Evolutionary conservation across 2,113 vertebrate genomes (phyloP).

Genomic region (Piaya cayana): DNA sequence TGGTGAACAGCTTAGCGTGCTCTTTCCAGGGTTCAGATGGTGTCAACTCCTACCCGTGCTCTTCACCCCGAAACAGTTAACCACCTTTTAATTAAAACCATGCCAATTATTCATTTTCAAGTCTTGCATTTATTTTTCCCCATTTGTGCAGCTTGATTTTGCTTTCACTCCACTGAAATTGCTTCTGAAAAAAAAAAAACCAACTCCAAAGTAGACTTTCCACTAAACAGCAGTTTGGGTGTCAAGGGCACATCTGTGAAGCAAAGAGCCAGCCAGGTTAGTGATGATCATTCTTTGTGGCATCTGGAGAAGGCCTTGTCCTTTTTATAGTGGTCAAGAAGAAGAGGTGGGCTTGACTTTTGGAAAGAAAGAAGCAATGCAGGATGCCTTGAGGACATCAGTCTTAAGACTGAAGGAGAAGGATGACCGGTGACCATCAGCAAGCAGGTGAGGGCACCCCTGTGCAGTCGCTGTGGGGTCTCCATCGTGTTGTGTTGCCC

Average conservation of each 20-base stretch:
- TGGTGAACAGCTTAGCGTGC: constrained; percentile 51
- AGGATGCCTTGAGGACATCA: background rate
- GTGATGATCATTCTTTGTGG: background rate
- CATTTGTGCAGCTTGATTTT: constrained; percentile 53
- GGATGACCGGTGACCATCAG: accelerated
- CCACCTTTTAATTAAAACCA: constrained; percentile 68
- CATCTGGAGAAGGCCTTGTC: background rate
- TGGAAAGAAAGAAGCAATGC: background rate
- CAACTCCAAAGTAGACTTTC: background rate
- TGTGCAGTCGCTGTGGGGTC: background rate
- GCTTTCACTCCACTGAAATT: constrained; percentile 61
- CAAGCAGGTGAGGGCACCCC: background rate
- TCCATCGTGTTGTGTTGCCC: background rate
- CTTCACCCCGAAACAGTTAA: constrained; percentile 66
- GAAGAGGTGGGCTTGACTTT: background rate
- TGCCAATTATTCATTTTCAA: constrained; percentile 65
- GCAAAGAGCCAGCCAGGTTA: background rate
- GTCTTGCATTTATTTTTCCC: constrained; percentile 66
- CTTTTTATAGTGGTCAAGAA: background rate
- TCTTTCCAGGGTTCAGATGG: constrained; percentile 34
- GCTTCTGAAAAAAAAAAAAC: constrained; percentile 17
- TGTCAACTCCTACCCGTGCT: constrained; percentile 55
- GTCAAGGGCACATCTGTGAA: background rate
- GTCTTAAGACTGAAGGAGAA: background rate
- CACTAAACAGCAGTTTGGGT: background rate